A percentile compares a stretch with the other conserved stretches of the same genome.
Evolutionary conservation across 2,888 invertebrate genomes (phyloP).

Genomic region (Carcina quercana): DNA sequence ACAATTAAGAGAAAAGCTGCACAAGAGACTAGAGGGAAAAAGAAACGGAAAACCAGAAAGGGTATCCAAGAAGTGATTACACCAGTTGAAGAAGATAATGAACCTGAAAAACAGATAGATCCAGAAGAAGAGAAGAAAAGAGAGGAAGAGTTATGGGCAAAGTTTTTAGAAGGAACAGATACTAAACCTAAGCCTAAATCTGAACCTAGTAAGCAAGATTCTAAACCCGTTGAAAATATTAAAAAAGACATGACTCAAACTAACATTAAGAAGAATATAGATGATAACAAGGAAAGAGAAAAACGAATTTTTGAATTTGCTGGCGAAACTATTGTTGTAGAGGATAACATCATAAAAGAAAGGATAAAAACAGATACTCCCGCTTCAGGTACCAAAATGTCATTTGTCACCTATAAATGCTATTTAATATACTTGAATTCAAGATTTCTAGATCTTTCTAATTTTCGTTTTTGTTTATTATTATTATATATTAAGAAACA

Average conservation of each 20-base stretch:
- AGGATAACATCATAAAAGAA: conserved; percentile 56
- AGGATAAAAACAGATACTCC: conserved; percentile 47
- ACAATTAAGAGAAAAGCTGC: conserved; percentile 45
- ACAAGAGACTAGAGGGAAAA: conserved; percentile 31
- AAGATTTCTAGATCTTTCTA: too few relatives aligned
- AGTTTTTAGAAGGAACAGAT: conserved; percentile 82
- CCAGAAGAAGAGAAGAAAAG: conserved; percentile 80
- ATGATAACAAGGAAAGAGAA: conserved; percentile 70
- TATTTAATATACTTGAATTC: too few relatives aligned
- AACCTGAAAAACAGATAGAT: conserved; percentile 36
- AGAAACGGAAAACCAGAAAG: conserved; percentile 37
- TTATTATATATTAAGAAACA: too few relatives aligned
- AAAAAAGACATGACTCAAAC: conserved; percentile 17
- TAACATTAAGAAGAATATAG: conserved; percentile 22
- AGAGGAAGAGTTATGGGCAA: conserved; percentile 86
- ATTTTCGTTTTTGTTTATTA: too few relatives aligned
- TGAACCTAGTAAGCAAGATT: conserved; percentile 17
- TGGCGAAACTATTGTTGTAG: conserved; percentile 83
- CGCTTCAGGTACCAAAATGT: conserved; percentile 48
- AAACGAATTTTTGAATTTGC: conserved; percentile 89
- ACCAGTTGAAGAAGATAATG: conserved; percentile 32
- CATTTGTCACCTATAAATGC: too few relatives aligned
- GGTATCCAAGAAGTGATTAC: conserved; percentile 20
- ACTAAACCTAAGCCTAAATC: conserved; percentile 41
- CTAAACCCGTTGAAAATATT: conserved; percentile 17